Conservation (phyloP, 1,140 invertebrate species). For the Diploscapter pachys region DNA sequence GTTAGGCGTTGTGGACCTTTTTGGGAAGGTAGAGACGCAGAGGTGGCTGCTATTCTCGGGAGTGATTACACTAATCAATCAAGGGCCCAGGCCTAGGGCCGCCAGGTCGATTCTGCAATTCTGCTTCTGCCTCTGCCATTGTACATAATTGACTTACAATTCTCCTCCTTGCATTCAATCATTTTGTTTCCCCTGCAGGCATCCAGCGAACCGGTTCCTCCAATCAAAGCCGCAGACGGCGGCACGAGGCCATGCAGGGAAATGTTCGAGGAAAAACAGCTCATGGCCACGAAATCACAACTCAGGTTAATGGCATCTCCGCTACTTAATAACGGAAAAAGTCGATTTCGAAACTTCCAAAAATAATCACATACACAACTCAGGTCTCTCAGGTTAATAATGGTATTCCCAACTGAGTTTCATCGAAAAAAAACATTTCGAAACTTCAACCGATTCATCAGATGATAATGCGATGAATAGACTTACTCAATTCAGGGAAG, state of each 20-base stretch:
- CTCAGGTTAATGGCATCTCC: conserved; percentile 13
- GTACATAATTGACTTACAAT: no score
- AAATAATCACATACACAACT: no score
- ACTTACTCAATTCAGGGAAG: conserved; percentile 6
- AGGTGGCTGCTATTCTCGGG: background rate
- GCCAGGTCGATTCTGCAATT: no score
- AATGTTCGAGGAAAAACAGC: conserved; percentile 40
- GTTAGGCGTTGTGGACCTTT: background rate
- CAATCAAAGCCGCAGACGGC: background rate
- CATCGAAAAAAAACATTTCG: no score
- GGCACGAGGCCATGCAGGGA: conserved; percentile 21
- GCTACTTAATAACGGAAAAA: no score
- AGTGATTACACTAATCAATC: no score
- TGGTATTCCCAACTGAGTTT: no score
- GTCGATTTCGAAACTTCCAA: no score
- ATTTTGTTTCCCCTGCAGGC: background rate
- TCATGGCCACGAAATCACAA: conserved; percentile 28
- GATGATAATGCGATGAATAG: background rate
- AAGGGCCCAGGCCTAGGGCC: no score
- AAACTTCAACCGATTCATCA: background rate
- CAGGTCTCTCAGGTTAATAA: no score
- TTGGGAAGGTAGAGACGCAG: background rate
- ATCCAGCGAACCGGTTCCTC: background rate
- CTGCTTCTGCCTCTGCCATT: no score
- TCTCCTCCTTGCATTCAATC: background rate